Conservation (phyloP, 2,797 vertebrate genomes). For the Myotis findleyi region DNA sequence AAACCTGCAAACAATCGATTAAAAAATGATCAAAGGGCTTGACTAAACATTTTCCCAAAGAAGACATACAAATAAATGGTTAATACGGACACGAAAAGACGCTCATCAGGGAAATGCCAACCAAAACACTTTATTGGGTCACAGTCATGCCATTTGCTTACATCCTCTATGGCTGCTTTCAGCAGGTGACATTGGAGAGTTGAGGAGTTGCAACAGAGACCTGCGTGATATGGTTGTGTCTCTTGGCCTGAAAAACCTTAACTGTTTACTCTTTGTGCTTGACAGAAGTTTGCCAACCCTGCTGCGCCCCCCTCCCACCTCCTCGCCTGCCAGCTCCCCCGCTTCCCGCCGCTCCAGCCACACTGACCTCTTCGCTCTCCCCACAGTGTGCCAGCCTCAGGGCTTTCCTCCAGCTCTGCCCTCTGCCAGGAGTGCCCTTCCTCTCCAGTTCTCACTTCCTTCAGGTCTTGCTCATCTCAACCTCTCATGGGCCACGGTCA, state of each 20-base stretch:
- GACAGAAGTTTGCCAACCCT: background rate
- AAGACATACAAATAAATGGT: background rate
- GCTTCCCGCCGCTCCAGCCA: accelerated
- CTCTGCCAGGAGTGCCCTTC: background rate
- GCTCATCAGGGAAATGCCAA: background rate
- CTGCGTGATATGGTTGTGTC: background rate
- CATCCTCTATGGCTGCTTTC: accelerated
- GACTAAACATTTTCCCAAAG: background rate
- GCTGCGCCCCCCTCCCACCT: accelerated
- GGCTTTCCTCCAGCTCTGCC: background rate
- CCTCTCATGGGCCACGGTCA: background rate
- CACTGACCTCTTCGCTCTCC: accelerated
- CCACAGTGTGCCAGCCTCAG: accelerated
- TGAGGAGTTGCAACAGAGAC: background rate
- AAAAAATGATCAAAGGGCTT: background rate
- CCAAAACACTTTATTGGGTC: accelerated
- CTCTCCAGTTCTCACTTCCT: background rate
- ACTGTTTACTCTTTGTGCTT: background rate
- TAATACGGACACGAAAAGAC: background rate
- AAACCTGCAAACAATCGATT: background rate
- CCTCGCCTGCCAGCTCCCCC: accelerated
- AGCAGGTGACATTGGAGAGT: accelerated
- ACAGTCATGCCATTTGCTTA: accelerated
- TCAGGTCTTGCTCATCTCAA: background rate
- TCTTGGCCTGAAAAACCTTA: background rate